phyloP scores from a whole-genome alignment of 2,888 invertebrate species.

The Rhaphigaster nebulosa region DNA sequence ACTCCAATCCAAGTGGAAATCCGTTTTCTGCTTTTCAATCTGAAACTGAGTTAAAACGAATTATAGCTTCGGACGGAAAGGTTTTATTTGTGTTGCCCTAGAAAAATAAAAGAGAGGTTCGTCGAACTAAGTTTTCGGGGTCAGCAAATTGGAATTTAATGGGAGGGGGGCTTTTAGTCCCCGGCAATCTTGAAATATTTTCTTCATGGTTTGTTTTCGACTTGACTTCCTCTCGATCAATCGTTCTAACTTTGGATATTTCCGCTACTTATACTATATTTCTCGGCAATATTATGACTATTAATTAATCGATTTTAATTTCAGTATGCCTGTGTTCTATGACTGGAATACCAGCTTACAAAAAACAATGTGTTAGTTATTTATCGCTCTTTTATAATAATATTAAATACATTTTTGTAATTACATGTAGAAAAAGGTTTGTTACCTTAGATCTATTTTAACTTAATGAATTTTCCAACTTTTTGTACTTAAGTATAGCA shows the following conservation, averaged over 20 bases:
- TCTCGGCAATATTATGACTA: neutral
- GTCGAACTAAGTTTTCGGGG: constrained; percentile 27
- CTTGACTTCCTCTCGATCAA: neutral
- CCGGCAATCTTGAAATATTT: constrained; percentile 25
- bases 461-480: too few species aligned
- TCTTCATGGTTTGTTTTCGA: constrained; percentile 11
- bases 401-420: too few species aligned
- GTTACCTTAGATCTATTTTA: too few species aligned
- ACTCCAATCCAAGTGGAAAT: neutral
- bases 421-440: too few species aligned
- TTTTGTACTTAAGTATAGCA: too few species aligned
- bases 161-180: constrained; percentile 13
- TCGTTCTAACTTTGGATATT: neutral
- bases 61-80: constrained; percentile 5
- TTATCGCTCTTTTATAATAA: too few species aligned
- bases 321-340: too few species aligned
- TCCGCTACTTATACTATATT: neutral
- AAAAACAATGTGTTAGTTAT: too few species aligned
- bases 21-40: constrained; percentile 1
- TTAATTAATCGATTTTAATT: too few species aligned
- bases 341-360: too few species aligned
- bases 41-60: constrained; percentile 5
- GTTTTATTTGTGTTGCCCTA: constrained; percentile 31
- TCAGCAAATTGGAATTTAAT: constrained; percentile 41
- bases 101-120: neutral